Evolutionary conservation across 2,888 invertebrate genomes (phyloP), one percentile per base, ranked within the genome.

Genomic region (Heliconius ethilla): DNA sequence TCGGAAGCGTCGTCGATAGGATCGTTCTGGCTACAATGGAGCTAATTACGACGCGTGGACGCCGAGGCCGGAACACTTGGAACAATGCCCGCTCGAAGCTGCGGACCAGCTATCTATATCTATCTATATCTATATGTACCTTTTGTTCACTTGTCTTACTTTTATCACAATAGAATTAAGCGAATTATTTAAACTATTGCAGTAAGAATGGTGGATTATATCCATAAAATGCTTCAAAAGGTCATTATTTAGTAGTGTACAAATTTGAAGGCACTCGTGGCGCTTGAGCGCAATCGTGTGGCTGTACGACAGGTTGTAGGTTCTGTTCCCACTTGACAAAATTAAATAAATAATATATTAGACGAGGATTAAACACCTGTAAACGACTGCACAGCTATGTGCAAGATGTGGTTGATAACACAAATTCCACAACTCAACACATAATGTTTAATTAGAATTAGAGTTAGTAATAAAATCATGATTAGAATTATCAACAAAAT

Each of bases 1-100:
- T 93, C 91, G 93, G 92, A 92, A 91, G 92, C 89, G 89, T 92
- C 88, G 85, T 87, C 86, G 93, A 93, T 93, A 92, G 86, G 86
- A 94, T 93, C 93, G 84, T 86, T 82, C 83, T 86, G 88, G 87
- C 87, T 87, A 94, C 94, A 94, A 94, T 93, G 88, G 92, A 91
- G 87, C 89, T 93, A 94, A 94, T 94, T 94, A 92, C 90, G 87
- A 87, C 86, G 87, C 88, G 84, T 84, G 86, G 87, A 83, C 82
- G 83, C 80, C 75, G 81, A 79, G 83, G 86, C 88, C 89, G 91
- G 90, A 90, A 90, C 85, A 82, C 85, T 25, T 83, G 85, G 87
- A 90, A 92, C 92, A 91, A 91, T 91, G 88, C 87, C 83, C 84
- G 73, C 67, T 67, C 73, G 67, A 59, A 83, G 82, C 82, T 82